phyloP scores from a whole-genome alignment of 2,113 vertebrate species.

The Conger conger region DNA sequence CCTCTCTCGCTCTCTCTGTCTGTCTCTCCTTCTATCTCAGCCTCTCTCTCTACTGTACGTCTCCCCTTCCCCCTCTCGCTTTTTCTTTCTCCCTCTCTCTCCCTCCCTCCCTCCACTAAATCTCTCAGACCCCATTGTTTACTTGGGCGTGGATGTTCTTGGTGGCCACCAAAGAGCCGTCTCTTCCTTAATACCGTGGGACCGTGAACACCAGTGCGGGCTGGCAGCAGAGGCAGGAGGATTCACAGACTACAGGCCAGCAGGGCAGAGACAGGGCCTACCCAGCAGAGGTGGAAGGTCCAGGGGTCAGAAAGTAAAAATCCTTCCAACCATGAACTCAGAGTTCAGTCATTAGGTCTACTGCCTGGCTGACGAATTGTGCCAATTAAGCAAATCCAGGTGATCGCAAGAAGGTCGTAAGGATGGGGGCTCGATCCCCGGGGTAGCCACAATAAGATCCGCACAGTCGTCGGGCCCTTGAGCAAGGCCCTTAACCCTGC shows the following conservation, averaged over 20 bases:
- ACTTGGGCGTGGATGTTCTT: slow-evolving; percentile 30
- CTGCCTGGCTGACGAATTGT: too few species aligned
- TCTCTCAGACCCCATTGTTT: slow-evolving; percentile 31
- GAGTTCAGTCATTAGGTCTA: too few species aligned
- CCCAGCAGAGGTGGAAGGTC: too few species aligned
- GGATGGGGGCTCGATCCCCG: too few species aligned
- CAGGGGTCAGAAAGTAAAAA: too few species aligned
- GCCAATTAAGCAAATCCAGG: too few species aligned
- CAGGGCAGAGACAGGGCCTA: background rate
- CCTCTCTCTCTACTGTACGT: slow-evolving; percentile 13
- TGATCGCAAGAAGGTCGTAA: too few species aligned
- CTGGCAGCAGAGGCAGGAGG: slow-evolving; percentile 16
- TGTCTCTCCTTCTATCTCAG: background rate
- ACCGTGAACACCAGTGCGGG: slow-evolving; percentile 35
- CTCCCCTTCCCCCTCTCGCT: too few species aligned
- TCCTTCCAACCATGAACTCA: too few species aligned
- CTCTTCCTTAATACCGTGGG: slow-evolving; percentile 33
- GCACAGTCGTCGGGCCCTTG: too few species aligned
- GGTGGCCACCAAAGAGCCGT: slow-evolving; percentile 7
- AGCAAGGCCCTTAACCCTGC: too few species aligned
- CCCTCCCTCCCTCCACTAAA: background rate
- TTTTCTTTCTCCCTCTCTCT: background rate
- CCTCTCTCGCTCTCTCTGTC: slow-evolving; percentile 12
- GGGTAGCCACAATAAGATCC: too few species aligned
- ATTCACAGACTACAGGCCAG: slow-evolving; percentile 15